Evolutionary conservation across 2,113 vertebrate species (phyloP).

Genomic region (Brachyhypopomus gauderio): DNA sequence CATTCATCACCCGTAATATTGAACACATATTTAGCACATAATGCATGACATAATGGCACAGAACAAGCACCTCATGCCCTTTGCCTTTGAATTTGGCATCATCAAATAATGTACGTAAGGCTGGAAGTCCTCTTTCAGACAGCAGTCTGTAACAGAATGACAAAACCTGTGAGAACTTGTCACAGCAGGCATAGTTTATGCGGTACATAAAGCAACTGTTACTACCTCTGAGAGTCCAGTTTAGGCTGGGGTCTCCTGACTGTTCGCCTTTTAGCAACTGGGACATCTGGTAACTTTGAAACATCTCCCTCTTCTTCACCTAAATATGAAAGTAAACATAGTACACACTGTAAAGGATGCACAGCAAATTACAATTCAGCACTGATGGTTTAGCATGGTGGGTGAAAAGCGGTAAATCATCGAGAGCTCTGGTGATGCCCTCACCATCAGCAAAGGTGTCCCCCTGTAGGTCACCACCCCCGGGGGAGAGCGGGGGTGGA

Average conservation of each 20-base stretch:
- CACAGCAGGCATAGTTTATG: background rate
- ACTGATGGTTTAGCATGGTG: background rate
- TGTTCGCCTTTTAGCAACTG: slow-evolving; percentile 71
- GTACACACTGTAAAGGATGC: background rate
- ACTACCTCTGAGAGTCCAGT: slow-evolving; percentile 87
- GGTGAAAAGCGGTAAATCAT: background rate
- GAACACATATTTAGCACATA: background rate
- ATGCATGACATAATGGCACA: background rate
- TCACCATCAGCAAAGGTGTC: slow-evolving; percentile 70
- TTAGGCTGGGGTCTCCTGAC: slow-evolving; percentile 85
- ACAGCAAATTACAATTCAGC: background rate
- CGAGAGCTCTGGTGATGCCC: slow-evolving; percentile 27
- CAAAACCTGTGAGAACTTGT: background rate
- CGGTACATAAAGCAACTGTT: background rate
- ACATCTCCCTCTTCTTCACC: slow-evolving; percentile 70
- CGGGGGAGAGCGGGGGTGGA: slow-evolving; percentile 85
- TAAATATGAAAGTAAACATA: slow-evolving; percentile 31
- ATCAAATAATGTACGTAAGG: slow-evolving; percentile 86
- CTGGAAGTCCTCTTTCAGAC: slow-evolving; percentile 90
- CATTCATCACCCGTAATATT: background rate
- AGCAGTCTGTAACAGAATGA: slow-evolving; percentile 74
- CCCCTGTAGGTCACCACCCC: slow-evolving; percentile 64
- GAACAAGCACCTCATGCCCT: slow-evolving; percentile 86
- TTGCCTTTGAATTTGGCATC: slow-evolving; percentile 86
- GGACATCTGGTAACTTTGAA: slow-evolving; percentile 77